Base-by-base conservation (phyloP, 2,888 invertebrate genomes). In the Nemotelus nigrinus region DNA sequence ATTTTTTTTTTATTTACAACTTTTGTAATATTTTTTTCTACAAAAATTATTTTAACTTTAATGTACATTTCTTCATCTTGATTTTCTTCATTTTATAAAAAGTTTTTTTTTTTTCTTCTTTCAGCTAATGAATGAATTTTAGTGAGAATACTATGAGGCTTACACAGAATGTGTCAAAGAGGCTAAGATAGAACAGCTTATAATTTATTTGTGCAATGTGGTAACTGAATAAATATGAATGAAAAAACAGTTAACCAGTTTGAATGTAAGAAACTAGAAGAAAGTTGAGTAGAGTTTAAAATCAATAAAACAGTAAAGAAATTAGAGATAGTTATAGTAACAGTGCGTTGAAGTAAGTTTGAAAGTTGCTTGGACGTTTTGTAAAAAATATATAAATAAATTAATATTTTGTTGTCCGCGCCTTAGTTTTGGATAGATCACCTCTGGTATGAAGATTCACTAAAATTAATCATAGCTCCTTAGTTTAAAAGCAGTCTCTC, bases 31-130 rank as follows among this genome's bases (percentile, higher is more conserved):
- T 72, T 63, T 75, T 70, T 78, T 76, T 75, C 57, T 65, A 67
- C 67, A 75, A 78, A 65, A 58, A 65, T 48, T 7, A 68, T 47
- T 68, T 63, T 63, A 63, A 55, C 64, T 55, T 53, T 45, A 57
- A 55, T 67, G 45, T 58, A 72, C 44, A 48, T 74, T 60, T 74
- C 43, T n/a, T 72, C 45, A 6, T 72, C 47, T 47, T 39, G 57
- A 41, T 45, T 55, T 44, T 87, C 25, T 55, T 47, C 57, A 44
- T 87, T 88, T 88, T 86, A 88, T 87, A 85, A 86, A 88, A 86
- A 78, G 70, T 86, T 84, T 25, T 25, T 25, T n/a, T 25, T 25
- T 25, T 25, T 25, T 25, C 25, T 25, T 25, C 25, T 25, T 87
- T 88, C 87, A 88, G 86, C 88, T 74, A 50, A 55, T 67, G 64